phyloP scores from a whole-genome alignment of 2,113 vertebrate genomes.

The Pachycephala philippinensis region DNA sequence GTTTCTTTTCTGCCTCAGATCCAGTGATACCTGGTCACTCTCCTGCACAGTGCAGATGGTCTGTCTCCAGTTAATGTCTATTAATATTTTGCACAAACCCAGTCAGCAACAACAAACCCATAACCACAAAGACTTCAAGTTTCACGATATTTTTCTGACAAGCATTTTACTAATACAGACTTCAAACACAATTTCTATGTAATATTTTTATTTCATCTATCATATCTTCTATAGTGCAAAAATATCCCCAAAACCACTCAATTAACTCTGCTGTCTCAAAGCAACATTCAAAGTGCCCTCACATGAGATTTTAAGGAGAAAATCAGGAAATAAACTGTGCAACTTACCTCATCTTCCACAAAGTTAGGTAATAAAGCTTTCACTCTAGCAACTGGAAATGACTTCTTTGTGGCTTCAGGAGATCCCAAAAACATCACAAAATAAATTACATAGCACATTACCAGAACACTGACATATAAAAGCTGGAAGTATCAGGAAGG shows the following conservation, averaged over 20 bases:
- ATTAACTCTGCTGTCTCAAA: not conserved
- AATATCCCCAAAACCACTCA: not conserved
- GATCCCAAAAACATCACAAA: slow-evolving; percentile 86
- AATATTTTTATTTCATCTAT: not conserved
- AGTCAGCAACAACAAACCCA: not conserved
- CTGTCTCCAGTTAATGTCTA: not conserved
- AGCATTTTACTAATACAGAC: not conserved
- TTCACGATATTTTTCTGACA: not conserved
- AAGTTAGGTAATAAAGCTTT: slow-evolving; percentile 79
- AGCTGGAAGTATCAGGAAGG: slow-evolving; percentile 65
- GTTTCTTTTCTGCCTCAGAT: not conserved
- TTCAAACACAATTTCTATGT: not conserved
- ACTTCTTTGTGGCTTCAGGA: slow-evolving; percentile 75
- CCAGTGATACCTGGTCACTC: not conserved
- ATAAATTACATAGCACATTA: slow-evolving; percentile 83
- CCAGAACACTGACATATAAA: slow-evolving; percentile 81
- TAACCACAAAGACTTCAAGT: not conserved
- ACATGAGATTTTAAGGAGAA: not conserved
- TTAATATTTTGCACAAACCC: not conserved
- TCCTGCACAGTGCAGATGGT: not conserved
- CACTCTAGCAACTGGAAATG: slow-evolving; percentile 80
- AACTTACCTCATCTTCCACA: slow-evolving; percentile 75
- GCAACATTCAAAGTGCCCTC: not conserved
- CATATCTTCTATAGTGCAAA: not conserved
- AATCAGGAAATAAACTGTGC: not conserved